Evolutionary conservation across 2,797 vertebrate genomes (phyloP), one percentile per base, ranked within the genome.

Genomic region (Tangara arthus): DNA sequence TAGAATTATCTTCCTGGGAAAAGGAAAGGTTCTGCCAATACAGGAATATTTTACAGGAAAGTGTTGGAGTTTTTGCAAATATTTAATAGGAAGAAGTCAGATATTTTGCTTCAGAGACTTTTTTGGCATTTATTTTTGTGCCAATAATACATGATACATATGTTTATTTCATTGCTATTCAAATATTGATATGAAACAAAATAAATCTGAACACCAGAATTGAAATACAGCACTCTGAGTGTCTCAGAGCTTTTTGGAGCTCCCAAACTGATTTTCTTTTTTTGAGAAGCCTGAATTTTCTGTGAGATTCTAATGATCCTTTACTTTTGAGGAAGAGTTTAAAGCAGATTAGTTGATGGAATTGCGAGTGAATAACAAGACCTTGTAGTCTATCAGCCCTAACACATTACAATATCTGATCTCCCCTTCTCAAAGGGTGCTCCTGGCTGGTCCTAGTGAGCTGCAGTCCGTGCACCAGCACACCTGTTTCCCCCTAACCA

Each of bases 391-490:
- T 44, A 8, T 23, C 7, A 70, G 3, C 17, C 13, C 47, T 52
- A 55, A 35, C 8, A 32, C 13, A 21, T 56, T 28, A 21, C 4
- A 14, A n/a, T 30, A 39, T n/a, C 34, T 82, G 22, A 61, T 35
- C 63, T 60, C 9, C 17, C 12, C 28, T 60, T 60, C 71, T 71
- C 32, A 34, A 19, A 9, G n/a, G 14, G 4, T 34, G 16, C 1
- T 64, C 41, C 46, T 42, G 41, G 13, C 12, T 3, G 5, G 27
- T 42, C 53, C 32, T 19, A 11, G 8, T 0, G 2, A 41, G 20
- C 35, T 50, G 15, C 34, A 68, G 37, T 28, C 65, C 18, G 3
- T 20, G 12, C 21, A 35, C 18, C 41, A 75, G 12, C 11, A 49
- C 3, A 0, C 20, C 28, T 30, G 2, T 28, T 90, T 88, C 28